Conservation (phyloP, 2,888 invertebrate species). For the Carcina quercana region DNA sequence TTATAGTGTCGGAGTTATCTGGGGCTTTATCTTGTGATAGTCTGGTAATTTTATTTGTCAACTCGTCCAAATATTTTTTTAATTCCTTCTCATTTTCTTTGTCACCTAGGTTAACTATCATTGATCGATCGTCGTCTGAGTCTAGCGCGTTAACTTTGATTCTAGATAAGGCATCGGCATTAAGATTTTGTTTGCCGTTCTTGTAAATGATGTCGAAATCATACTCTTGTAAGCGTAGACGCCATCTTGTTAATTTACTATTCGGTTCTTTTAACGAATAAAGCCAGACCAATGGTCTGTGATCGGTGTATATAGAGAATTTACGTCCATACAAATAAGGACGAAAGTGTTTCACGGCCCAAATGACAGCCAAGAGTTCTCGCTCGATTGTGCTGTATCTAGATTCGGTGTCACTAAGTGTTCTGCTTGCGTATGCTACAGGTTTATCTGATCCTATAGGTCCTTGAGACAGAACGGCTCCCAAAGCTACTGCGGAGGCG, state of each 20-base stretch:
- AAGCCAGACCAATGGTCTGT: conserved; percentile 15
- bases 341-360: conserved; percentile 10
- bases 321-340: conserved; percentile 11
- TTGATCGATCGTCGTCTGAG: conserved; percentile 1
- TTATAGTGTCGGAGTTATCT: not conserved
- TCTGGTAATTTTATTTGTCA: not conserved
- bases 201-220: conserved; percentile 12
- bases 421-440: conserved; percentile 3
- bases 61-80: not conserved
- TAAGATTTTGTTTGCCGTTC: conserved; percentile 10
- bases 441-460: conserved; percentile 14
- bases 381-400: conserved; percentile 12
- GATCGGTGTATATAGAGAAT: conserved; percentile 13
- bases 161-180: conserved; percentile 14
- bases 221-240: conserved; percentile 12
- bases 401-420: conserved; percentile 5
- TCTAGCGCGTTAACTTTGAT: conserved; percentile 2
- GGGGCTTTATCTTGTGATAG: not conserved
- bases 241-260: conserved; percentile 15
- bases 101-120: conserved; percentile 9
- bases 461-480: conserved; percentile 20
- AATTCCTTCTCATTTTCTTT: conserved; percentile 1
- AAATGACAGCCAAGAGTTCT: conserved; percentile 11
- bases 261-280: conserved; percentile 16
- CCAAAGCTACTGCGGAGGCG: conserved; percentile 17